Base-by-base conservation (phyloP, 1,140 invertebrate genomes). In the Drosophila varians region DNA sequence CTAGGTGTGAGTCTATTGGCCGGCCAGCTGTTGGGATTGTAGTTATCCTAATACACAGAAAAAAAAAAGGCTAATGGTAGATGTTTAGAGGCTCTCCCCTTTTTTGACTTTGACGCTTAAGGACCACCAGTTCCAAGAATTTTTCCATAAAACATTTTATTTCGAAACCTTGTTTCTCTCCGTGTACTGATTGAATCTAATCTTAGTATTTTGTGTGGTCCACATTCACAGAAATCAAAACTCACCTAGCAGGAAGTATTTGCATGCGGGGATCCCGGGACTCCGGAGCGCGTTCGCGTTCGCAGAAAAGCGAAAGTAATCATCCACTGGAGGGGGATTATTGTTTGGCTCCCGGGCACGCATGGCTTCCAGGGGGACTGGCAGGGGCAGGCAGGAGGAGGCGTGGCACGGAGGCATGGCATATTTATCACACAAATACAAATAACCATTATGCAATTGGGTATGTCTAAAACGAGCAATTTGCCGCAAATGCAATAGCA, bases 241-340 rank as follows among this genome's bases (percentile, higher is more conserved):
- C 83, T 56, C 65, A 54, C 83, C 61, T 57, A 77, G 19, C 82
- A 87, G 82, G 82, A 87, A 87, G 82, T 77, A 88, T 77, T 87
- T 87, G 80, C 77, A 86, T 87, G 75, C 26, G 48, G 34, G 34
- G 54, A 49, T 64, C 25, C 34, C 43, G 34, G 55, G 53, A 60
- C 51, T 26, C 68, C 62, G 75, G 75, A 58, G 56, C 34, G 46
- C 14, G 4, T 14, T 47, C 57, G 68, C 45, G 46, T 74, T 49
- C 58, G 55, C 64, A 55, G 77, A 88, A 88, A 86, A 86, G 79
- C 79, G 82, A 86, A 86, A 86, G 82, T 77, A 74, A 82, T 87
- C 69, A 80, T 86, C 62, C 52, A 54, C 48, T n/a, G 47, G 46
- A 45, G 51, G 58, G 28, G 52, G 70, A 47, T 72, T 62, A 73